A percentile compares a stretch with the other conserved stretches of the same genome.
These are phyloP conservation scores for Gallinago nigripennis DNA, from an alignment of 2,797 vertebrate genomes.

Conservation along the genomic window DNA sequence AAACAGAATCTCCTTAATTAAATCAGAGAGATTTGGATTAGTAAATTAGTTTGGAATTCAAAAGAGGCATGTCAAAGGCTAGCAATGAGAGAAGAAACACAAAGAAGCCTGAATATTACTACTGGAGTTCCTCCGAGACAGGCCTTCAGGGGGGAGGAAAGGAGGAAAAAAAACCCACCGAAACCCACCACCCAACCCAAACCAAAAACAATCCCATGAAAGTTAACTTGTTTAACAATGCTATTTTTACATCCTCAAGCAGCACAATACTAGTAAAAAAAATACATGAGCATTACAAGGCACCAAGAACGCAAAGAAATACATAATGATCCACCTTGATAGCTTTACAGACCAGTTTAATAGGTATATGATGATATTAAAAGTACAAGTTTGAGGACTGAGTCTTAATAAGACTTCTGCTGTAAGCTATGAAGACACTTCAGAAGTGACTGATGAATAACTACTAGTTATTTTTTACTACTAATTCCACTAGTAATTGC, in stretches of 20 bases:
- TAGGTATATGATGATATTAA: neutral
- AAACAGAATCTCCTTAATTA: neutral
- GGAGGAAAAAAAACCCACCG: rapidly evolving
- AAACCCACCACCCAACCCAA: neutral
- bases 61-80: neutral
- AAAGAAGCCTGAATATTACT: neutral
- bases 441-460: neutral
- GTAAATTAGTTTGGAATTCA: conserved; percentile 9
- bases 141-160: neutral
- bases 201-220: neutral
- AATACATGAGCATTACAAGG: neutral
- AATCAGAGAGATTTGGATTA: neutral
- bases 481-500: neutral
- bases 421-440: neutral
- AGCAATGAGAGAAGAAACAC: neutral
- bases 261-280: neutral
- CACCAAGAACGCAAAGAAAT: neutral
- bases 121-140: neutral
- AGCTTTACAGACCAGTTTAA: neutral
- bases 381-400: neutral
- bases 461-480: neutral
- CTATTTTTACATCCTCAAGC: neutral
- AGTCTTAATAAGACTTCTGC: neutral
- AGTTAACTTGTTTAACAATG: neutral
- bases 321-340: neutral